Evolutionary conservation across 2,888 invertebrate genomes (phyloP), one percentile per base, ranked within the genome.

Genomic region (Ditula angustiorana): DNA sequence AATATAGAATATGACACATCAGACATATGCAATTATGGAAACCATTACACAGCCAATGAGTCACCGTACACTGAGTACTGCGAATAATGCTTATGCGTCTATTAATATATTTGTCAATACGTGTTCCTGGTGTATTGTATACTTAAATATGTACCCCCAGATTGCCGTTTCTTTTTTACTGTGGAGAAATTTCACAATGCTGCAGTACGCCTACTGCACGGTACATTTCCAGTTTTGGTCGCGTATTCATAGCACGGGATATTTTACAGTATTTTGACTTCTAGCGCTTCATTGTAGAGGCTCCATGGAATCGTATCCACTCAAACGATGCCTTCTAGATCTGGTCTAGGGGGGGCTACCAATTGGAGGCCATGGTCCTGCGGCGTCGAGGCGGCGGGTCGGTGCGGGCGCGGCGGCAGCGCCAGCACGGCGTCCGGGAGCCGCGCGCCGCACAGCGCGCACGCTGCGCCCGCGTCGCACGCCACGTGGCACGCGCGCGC

Each of bases 331-430:
- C 91, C 90, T 68, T 93, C 92, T 50, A 93, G 83, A 66, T 92
- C 91, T 0, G 87, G 92, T 4, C 90, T 78, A 28, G 92, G 92
- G 28, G 92, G 90, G 5, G 92, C 92, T 23, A 78, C 78, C 33
- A 90, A 75, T n/a, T 72, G 69, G 24, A 90, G 74, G 0, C 77
- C 74, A 71, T 79, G 81, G 35, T 82, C 81, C 5, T 53, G 76
- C n/a, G 76, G 71, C 58, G 78, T 61, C n/a, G 69, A 5, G 19
- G 67, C 35, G 19, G 69, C 19, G 13, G 68, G 69, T 55, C 74
- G 83, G 24, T 75, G 47, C 57, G 71, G 78, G 60, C 13, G 47
- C 47, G 80, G 70, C 57, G 80, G 69, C 62, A 77, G 70, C 67
- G 74, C 7, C 60, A 69, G 67, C 58, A 70, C 69, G 46, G 65